Percentiles rank a stretch among this genome's conserved stretches.
phyloP scores from a whole-genome alignment of 2,113 vertebrate genomes.

The Thymallus thymallus region DNA sequence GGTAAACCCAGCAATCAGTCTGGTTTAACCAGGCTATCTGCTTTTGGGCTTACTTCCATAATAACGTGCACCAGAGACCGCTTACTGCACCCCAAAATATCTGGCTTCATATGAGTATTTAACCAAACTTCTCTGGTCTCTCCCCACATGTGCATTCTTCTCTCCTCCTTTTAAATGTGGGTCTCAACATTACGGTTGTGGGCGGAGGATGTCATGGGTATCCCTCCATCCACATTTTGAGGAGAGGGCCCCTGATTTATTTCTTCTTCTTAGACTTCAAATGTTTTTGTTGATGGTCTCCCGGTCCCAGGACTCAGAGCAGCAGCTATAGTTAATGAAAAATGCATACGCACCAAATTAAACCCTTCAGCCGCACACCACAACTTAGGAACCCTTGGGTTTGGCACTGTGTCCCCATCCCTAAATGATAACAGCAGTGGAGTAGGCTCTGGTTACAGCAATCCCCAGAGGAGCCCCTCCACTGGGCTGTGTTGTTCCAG shows the following conservation, averaged over 20 bases:
- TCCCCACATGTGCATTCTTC: conserved; percentile 9
- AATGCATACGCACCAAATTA: conserved; percentile 54
- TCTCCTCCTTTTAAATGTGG: conserved; percentile 19
- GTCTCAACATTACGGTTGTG: conserved; percentile 39
- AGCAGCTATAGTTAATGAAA: conserved; percentile 50
- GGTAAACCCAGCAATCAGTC: too few species aligned
- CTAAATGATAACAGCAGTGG: conserved; percentile 68
- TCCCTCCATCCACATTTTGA: too few species aligned
- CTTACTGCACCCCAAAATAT: neutral
- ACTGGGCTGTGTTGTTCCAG: conserved; percentile 25
- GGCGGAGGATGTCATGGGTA: conserved; percentile 6
- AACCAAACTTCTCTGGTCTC: neutral
- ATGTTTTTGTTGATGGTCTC: conserved; percentile 39
- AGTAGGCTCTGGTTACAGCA: conserved; percentile 50
- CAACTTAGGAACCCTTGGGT: conserved; percentile 39
- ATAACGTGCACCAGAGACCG: neutral
- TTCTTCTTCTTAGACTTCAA: too few species aligned
- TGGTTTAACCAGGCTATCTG: neutral
- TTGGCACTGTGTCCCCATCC: conserved; percentile 33
- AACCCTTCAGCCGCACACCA: conserved; percentile 37
- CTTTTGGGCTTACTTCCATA: neutral
- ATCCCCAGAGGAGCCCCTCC: conserved; percentile 23
- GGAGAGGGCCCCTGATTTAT: conserved; percentile 4
- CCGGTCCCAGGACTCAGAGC: conserved; percentile 22
- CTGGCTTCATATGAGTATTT: neutral